A percentile compares a stretch with the other conserved stretches of the same genome.
These are phyloP conservation scores for Camponotus floridanus DNA, from an alignment of 1,140 invertebrate species.

Conservation along the genomic window DNA sequence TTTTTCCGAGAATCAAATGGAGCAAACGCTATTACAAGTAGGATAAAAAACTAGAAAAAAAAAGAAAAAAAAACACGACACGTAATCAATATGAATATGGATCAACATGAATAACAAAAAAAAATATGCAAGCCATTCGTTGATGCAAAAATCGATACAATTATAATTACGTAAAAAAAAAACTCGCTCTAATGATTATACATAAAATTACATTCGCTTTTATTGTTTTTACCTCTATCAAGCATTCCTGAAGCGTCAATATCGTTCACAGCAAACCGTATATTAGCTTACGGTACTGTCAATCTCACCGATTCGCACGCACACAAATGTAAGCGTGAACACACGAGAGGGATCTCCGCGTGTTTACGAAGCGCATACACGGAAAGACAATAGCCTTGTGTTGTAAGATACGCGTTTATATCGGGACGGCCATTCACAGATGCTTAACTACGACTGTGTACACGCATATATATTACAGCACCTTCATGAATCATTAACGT, in stretches of 20 bases:
- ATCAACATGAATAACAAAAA: neutral
- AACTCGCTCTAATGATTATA: neutral
- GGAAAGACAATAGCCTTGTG: neutral
- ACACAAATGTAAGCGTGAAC: neutral
- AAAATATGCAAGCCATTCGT: neutral
- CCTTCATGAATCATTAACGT: conserved; percentile 38
- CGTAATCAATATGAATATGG: neutral
- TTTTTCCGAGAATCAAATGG: neutral
- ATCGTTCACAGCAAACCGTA: neutral
- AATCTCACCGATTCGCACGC: neutral
- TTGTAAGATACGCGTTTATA: neutral
- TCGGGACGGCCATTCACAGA: conserved; percentile 26
- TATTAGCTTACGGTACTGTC: conserved; percentile 33
- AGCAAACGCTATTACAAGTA: neutral
- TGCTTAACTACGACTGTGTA: neutral
- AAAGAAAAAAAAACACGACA: neutral
- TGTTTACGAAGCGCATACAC: neutral
- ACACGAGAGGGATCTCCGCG: neutral
- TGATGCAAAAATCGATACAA: neutral
- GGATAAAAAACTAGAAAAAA: neutral
- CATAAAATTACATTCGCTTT: conserved; percentile 8
- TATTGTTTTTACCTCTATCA: neutral
- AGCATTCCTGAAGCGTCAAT: neutral
- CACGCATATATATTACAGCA: neutral
- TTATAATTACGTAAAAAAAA: neutral